A percentile compares a stretch with the other conserved stretches of the same genome.
Evolutionary conservation across 2,888 invertebrate genomes (phyloP).

Genomic region (Asteroscopus sphinx): DNA sequence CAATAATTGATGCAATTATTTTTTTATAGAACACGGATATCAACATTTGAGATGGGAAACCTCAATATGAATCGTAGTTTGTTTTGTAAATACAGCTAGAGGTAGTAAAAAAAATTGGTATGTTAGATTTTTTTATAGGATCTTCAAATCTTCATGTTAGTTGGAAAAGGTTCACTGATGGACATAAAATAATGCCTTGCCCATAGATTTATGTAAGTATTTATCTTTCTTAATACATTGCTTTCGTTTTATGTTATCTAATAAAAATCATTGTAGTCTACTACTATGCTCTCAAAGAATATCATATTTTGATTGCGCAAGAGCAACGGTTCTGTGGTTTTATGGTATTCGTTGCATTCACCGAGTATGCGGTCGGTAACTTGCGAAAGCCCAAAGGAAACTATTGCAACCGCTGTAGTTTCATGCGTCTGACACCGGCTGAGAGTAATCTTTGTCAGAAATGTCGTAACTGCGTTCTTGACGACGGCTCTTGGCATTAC

Average conservation of each 20-base stretch:
- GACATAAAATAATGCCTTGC: too few relatives aligned
- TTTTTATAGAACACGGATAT: conserved; percentile 18
- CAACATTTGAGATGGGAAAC: conserved; percentile 7
- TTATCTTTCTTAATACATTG: too few relatives aligned
- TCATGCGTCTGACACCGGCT: conserved; percentile 44
- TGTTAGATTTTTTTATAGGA: too few relatives aligned
- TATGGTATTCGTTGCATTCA: conserved; percentile 67
- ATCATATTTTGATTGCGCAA: conserved; percentile 59
- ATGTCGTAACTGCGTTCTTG: conserved; percentile 33
- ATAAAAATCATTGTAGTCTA: background rate
- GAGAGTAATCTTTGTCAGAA: conserved; percentile 56
- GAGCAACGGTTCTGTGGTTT: conserved; percentile 66
- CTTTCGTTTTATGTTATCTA: too few relatives aligned
- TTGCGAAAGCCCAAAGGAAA: conserved; percentile 72
- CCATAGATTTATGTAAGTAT: too few relatives aligned
- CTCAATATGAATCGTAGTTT: background rate
- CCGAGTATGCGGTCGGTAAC: conserved; percentile 63
- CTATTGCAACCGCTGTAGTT: conserved; percentile 72
- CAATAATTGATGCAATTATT: conserved; percentile 33
- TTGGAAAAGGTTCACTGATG: too few relatives aligned
- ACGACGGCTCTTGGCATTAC: conserved; percentile 28
- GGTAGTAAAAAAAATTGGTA: too few relatives aligned
- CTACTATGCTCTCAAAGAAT: conserved; percentile 36
- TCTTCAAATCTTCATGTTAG: too few relatives aligned
- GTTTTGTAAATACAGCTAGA: conserved; percentile 7